Base-by-base conservation (phyloP, 2,113 vertebrate genomes). In the Beaufortia kweichowensis region DNA sequence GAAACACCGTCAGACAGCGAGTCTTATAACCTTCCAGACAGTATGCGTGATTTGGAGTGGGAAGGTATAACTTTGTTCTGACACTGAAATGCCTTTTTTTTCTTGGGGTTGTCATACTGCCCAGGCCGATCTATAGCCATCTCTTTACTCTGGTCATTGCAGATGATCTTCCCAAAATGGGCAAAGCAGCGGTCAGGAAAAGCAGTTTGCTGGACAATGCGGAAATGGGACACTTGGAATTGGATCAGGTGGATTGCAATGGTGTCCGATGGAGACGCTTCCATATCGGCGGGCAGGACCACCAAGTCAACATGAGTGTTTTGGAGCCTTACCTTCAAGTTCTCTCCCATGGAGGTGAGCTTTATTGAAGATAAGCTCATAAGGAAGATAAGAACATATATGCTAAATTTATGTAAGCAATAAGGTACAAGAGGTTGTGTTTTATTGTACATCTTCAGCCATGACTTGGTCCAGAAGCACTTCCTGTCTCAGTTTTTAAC, bases 1-100 rank as follows among this genome's bases (percentile, higher is more conserved):
- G 94, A 95, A 75, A 95, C 93, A 0, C 94, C 94, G 0, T 94
- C 91, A 0, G 93, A 91, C 83, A 95, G 92, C 0, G 92, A 95
- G 83, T 87, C 92, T 0, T 91, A 90, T 39, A 93, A 89, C 2
- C 90, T 91, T 76, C 88, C 88, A 0, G 90, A 90, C 76, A 77
- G 88, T 12, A 82, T 69, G 56, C 87, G 92, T 0, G 91, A 93
- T 8, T 90, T 94, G 68, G 93, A 95, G 82, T 94, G 94, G 94
- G 94, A 95, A 43, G 94, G 94, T 93, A 77, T 75, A 23, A 41
- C 2, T 0, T 35, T 9, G n/a, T 53, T 50, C 29, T 4, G 17
- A 23, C 12, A 6, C 19, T 39, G 6, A 57, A 55, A 33, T 10
- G 28, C 1, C 17, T 33, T 24, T 48, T 48, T 2, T 6, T 48